A percentile compares a stretch with the other conserved stretches of the same genome.
Conservation (phyloP, 2,888 invertebrate genomes). For the Polydrusus cervinus region DNA sequence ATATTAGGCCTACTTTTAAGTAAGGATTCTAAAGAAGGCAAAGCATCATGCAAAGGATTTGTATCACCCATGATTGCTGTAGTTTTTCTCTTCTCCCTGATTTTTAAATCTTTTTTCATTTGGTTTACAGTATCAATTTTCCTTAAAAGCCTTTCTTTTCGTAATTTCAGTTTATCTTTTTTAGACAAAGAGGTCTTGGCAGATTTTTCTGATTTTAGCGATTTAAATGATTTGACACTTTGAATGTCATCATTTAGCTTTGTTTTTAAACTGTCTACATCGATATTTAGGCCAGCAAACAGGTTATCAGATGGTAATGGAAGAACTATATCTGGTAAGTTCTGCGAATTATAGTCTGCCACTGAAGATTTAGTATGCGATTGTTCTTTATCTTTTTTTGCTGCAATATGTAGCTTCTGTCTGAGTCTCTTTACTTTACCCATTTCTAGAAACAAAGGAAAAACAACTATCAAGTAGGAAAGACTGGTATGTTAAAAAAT, state of each 20-base stretch:
- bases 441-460: conserved; percentile 39
- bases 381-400: conserved; percentile 42
- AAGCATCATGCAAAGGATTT: conserved; percentile 65
- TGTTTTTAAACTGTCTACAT: conserved; percentile 56
- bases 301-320: conserved; percentile 56
- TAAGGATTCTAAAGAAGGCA: conserved; percentile 65
- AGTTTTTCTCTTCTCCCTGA: conserved; percentile 63
- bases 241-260: conserved; percentile 60
- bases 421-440: conserved; percentile 57
- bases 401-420: conserved; percentile 58
- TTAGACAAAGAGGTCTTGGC: conserved; percentile 60
- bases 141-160: conserved; percentile 62
- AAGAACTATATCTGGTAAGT: conserved; percentile 32
- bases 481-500: too few species aligned
- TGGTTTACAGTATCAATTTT: conserved; percentile 65
- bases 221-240: conserved; percentile 65
- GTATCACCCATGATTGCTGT: conserved; percentile 63
- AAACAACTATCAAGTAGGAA: too few species aligned
- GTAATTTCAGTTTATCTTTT: conserved; percentile 65
- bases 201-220: conserved; percentile 61
- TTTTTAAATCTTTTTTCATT: conserved; percentile 62
- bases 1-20: conserved; percentile 53
- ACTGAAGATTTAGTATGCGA: not conserved
- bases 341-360: conserved; percentile 4
- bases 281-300: conserved; percentile 61